Evolutionary conservation across 2,797 vertebrate genomes (phyloP).

Genomic region (Sebastes dallii): DNA sequence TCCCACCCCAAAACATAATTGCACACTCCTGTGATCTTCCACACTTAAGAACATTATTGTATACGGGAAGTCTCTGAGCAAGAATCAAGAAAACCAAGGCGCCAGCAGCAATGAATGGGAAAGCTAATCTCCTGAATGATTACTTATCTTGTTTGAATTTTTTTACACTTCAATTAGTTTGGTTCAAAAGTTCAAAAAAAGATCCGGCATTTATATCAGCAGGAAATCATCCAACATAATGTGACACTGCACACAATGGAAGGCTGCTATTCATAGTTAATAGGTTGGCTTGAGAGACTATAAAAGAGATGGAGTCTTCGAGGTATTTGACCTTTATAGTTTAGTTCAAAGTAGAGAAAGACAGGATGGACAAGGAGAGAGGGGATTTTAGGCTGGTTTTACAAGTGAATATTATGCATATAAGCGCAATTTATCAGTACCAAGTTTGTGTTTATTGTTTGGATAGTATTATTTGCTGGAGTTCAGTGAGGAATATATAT

Average conservation of each 20-base stretch:
- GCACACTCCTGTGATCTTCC: constrained; percentile 1
- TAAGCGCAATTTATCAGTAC: too few species aligned
- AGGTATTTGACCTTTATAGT: background rate
- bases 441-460: too few species aligned
- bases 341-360: background rate
- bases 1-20: constrained; percentile 5
- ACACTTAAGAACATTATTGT: background rate
- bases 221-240: constrained; percentile 28
- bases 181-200: constrained; percentile 7
- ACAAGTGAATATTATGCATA: background rate
- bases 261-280: constrained; percentile 2
- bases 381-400: background rate
- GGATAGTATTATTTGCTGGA: too few species aligned
- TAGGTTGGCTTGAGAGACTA: background rate
- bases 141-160: background rate
- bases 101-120: background rate
- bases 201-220: background rate
- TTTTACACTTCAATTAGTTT: background rate
- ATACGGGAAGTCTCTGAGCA: constrained; percentile 15
- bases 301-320: background rate
- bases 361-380: background rate
- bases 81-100: constrained; percentile 21
- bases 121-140: constrained; percentile 2
- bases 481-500: too few species aligned
- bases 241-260: constrained; percentile 3